These are phyloP conservation scores for Hylaeus volcanicus DNA, from an alignment of 1,140 invertebrate genomes.

Conservation along the genomic window DNA sequence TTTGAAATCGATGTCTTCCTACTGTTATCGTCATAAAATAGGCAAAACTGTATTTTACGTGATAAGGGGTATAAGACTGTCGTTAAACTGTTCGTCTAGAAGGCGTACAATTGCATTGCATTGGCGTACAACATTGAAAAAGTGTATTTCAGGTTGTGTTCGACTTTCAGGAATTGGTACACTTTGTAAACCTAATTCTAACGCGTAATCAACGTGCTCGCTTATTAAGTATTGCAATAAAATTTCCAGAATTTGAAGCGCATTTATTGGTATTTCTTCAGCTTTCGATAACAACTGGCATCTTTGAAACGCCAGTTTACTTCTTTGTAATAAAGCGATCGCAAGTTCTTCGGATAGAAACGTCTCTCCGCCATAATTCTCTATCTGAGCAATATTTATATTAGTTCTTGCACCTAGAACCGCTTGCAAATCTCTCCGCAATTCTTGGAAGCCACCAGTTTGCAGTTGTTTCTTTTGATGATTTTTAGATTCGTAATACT, in stretches of 20 bases:
- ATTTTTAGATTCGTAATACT: constrained; percentile 96
- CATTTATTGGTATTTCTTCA: constrained; percentile 90
- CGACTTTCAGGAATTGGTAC: constrained; percentile 95
- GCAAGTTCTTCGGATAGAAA: constrained; percentile 98
- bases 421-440: constrained; percentile 95
- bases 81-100: constrained; percentile 96
- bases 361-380: constrained; percentile 98
- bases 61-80: constrained; percentile 93
- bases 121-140: constrained; percentile 96
- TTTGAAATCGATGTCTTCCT: not conserved
- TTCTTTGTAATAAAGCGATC: constrained; percentile 94
- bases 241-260: constrained; percentile 92
- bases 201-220: constrained; percentile 97
- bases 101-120: constrained; percentile 98
- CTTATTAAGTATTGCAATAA: constrained; percentile 92
- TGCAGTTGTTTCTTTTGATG: constrained; percentile 96
- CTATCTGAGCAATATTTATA: constrained; percentile 95
- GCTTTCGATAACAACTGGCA: constrained; percentile 92
- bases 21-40: constrained; percentile 15
- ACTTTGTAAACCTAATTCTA: constrained; percentile 95
- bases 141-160: constrained; percentile 91
- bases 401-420: constrained; percentile 94
- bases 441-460: constrained; percentile 92
- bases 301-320: constrained; percentile 93
- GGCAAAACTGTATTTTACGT: constrained; percentile 82